Conservation (phyloP, 2,113 vertebrate species). For the Menidia beryllina region DNA sequence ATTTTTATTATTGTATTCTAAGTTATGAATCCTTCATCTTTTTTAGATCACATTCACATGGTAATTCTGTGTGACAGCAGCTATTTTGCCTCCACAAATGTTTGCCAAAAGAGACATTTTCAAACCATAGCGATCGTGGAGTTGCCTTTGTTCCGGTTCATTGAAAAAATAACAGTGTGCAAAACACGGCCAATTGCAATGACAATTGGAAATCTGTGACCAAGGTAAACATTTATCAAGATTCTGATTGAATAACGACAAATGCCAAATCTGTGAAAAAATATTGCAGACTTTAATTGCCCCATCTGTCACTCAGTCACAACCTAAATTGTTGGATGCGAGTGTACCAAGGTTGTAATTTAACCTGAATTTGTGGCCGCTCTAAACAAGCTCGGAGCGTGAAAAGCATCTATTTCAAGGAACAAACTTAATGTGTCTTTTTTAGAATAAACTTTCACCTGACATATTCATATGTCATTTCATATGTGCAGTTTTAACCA, state of each 20-base stretch:
- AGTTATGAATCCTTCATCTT: not conserved
- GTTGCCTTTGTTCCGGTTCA: slow-evolving; percentile 18
- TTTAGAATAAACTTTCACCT: not conserved
- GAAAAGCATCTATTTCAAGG: not conserved
- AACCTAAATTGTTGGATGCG: slow-evolving; percentile 21
- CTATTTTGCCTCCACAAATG: slow-evolving; percentile 26
- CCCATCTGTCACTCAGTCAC: slow-evolving; percentile 21
- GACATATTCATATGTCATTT: not conserved
- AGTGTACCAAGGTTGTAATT: slow-evolving; percentile 1
- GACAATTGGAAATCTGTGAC: slow-evolving; percentile 16
- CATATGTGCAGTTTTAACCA: not conserved
- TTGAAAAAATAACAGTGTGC: slow-evolving; percentile 5
- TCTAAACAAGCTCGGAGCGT: not conserved
- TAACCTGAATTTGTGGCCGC: not conserved
- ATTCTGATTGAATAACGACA: not conserved
- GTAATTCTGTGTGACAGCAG: slow-evolving; percentile 27
- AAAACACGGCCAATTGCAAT: not conserved
- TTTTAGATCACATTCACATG: slow-evolving; percentile 7
- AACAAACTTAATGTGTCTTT: not conserved
- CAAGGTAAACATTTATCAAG: slow-evolving; percentile 10
- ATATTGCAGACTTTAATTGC: slow-evolving; percentile 29
- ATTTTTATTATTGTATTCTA: not conserved
- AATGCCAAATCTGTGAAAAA: slow-evolving; percentile 19
- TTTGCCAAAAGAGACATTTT: slow-evolving; percentile 4
- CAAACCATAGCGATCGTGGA: slow-evolving; percentile 8